phyloP scores from a whole-genome alignment of 2,113 vertebrate genomes.

The Onychorhynchus coronatus region DNA sequence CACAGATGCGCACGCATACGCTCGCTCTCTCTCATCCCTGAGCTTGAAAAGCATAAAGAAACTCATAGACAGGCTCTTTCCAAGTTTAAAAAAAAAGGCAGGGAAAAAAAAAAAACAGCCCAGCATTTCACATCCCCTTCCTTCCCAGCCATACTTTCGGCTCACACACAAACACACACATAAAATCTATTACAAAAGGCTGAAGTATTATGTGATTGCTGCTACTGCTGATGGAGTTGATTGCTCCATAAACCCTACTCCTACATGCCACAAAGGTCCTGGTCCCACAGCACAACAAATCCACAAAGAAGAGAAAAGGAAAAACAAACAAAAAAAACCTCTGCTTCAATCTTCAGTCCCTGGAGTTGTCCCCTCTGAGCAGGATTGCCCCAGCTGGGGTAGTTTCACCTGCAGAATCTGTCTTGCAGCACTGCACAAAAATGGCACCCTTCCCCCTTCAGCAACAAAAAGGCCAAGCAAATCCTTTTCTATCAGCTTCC shows the following conservation, averaged over 20 bases:
- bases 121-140: not conserved
- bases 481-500: slow-evolving; percentile 30
- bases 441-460: not conserved
- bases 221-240: not conserved
- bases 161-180: not conserved
- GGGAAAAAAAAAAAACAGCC: not conserved
- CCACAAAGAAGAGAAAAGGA: not conserved
- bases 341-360: not conserved
- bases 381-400: not conserved
- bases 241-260: not conserved
- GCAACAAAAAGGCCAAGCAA: slow-evolving; percentile 46
- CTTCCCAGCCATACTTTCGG: not conserved
- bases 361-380: not conserved
- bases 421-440: not conserved
- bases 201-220: not conserved
- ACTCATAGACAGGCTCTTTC: not conserved
- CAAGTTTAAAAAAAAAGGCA: not conserved
- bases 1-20: not conserved
- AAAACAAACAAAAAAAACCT: not conserved
- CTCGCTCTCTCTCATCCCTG: not conserved
- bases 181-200: slow-evolving; percentile 9
- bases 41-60: slow-evolving; percentile 32
- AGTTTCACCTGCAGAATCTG: slow-evolving; percentile 30
- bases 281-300: not conserved
- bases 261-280: not conserved